Conservation (phyloP, 2,888 invertebrate species). For the Hoplodrina blanda region DNA sequence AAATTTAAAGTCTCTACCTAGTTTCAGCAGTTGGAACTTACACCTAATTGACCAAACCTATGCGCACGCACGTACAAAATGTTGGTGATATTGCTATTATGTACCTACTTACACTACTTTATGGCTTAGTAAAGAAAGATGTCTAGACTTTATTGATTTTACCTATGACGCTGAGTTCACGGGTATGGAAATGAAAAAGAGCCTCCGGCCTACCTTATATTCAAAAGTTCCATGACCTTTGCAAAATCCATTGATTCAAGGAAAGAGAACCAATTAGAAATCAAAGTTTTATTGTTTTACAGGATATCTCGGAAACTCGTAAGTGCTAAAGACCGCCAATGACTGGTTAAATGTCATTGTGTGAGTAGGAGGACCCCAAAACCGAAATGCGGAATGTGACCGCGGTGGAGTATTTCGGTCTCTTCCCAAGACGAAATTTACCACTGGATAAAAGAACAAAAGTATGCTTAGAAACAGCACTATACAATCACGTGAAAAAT, state of each 20-base stretch:
- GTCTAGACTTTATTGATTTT: constrained; percentile 55
- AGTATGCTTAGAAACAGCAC: not conserved
- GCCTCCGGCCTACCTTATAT: not conserved
- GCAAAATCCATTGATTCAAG: not conserved
- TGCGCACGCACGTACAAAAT: constrained; percentile 13
- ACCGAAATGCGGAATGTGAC: too few species aligned
- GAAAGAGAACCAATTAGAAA: not conserved
- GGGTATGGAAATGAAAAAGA: constrained; percentile 15
- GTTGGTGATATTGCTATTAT: constrained; percentile 23
- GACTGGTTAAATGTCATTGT: not conserved
- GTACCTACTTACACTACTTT: constrained; percentile 22
- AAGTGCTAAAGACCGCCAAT: not conserved
- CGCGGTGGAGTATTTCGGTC: too few species aligned
- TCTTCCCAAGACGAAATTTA: too few species aligned
- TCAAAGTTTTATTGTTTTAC: not conserved
- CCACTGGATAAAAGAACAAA: not conserved
- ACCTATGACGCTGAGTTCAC: constrained; percentile 9
- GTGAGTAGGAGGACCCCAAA: not conserved
- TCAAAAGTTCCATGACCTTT: constrained; percentile 8
- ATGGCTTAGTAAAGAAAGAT: constrained; percentile 33
- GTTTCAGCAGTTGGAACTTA: not conserved
- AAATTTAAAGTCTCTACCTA: not conserved
- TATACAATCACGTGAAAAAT: not conserved
- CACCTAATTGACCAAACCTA: not conserved
- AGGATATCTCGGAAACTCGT: not conserved